These are phyloP conservation scores for Podocnemis expansa DNA, from an alignment of 2,113 vertebrate species.

Conservation along the genomic window DNA sequence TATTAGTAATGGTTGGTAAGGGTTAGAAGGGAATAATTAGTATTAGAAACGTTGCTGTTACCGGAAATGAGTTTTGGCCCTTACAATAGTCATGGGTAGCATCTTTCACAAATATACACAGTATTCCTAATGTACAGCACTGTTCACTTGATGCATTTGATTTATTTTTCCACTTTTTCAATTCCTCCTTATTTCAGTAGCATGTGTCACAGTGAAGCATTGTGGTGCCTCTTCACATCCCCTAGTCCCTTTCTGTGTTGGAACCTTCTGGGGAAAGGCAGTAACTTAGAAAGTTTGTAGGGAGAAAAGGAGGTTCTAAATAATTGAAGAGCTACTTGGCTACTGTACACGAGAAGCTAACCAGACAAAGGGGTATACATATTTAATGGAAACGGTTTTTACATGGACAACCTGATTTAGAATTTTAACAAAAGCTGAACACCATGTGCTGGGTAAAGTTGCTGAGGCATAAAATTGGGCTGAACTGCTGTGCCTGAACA, in stretches of 20 bases:
- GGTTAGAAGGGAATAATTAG: neutral
- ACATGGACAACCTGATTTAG: neutral
- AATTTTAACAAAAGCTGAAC: conserved; percentile 14
- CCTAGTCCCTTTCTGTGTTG: neutral
- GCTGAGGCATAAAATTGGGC: neutral
- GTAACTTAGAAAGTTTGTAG: neutral
- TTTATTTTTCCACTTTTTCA: neutral
- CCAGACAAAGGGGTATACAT: neutral
- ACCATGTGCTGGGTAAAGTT: neutral
- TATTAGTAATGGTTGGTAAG: neutral
- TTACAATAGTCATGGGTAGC: neutral
- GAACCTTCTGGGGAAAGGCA: neutral
- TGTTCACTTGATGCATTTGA: neutral
- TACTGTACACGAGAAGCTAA: neutral
- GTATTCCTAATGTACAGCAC: neutral
- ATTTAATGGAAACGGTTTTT: neutral
- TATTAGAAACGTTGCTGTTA: neutral
- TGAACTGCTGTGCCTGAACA: neutral
- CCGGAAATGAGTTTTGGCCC: rapidly evolving
- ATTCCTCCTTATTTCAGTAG: neutral
- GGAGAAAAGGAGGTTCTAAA: neutral
- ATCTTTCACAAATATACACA: neutral
- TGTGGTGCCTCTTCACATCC: neutral
- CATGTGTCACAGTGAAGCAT: neutral
- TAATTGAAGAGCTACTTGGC: neutral